A percentile compares a stretch with the other conserved stretches of the same genome.
These are phyloP conservation scores for Arenaria interpres DNA, from an alignment of 2,113 vertebrate genomes.

Conservation along the genomic window DNA sequence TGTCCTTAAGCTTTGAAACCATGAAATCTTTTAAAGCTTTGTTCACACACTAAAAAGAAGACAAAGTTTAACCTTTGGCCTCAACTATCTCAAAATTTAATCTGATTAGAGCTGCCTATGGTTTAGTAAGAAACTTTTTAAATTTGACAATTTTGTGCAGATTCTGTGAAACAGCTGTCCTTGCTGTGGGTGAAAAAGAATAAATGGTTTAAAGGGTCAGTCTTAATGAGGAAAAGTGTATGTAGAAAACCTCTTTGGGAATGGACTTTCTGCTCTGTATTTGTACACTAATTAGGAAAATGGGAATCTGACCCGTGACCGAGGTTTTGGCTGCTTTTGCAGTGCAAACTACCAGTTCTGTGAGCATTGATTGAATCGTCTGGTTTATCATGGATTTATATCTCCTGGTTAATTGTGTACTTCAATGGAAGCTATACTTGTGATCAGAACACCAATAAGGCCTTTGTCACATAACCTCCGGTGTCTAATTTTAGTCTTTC, in stretches of 20 bases:
- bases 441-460: background rate
- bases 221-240: background rate
- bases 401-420: background rate
- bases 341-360: background rate
- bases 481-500: slow-evolving; percentile 2
- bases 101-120: background rate
- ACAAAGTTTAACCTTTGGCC: background rate
- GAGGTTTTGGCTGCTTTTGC: background rate
- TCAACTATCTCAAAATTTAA: background rate
- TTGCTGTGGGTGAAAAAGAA: background rate
- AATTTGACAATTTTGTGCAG: background rate
- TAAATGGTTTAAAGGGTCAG: slow-evolving; percentile 9
- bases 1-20: background rate
- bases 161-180: background rate
- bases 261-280: background rate
- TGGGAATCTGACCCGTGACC: background rate
- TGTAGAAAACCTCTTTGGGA: background rate
- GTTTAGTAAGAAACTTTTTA: background rate
- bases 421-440: background rate
- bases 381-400: slow-evolving; percentile 18
- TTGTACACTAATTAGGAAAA: background rate
- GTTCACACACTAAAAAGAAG: background rate
- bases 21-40: slow-evolving; percentile 19
- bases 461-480: background rate
- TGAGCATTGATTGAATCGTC: background rate